A percentile compares a stretch with the other conserved stretches of the same genome.
Conservation (phyloP, 2,797 vertebrate genomes). For the Anomalospiza imberbis region DNA sequence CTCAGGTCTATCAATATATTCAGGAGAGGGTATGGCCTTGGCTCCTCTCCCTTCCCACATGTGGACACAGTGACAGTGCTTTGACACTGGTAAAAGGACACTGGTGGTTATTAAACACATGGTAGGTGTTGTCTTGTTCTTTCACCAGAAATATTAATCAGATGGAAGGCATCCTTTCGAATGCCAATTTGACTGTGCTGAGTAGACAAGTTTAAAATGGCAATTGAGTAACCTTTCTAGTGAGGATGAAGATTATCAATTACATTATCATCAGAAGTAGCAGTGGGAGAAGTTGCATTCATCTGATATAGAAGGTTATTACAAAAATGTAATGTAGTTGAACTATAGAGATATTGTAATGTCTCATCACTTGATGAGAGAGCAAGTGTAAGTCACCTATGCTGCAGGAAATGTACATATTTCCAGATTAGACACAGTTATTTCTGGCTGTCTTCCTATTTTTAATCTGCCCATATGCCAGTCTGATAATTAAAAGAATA, state of each 20-base stretch:
- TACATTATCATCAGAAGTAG: background rate
- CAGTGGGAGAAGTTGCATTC: background rate
- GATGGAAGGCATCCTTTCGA: background rate
- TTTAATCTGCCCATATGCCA: conserved; percentile 30
- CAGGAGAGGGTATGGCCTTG: background rate
- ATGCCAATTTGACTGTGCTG: background rate
- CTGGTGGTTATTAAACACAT: background rate
- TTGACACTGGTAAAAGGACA: background rate
- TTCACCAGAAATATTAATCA: background rate
- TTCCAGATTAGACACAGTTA: background rate
- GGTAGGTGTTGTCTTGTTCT: background rate
- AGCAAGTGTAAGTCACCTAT: background rate
- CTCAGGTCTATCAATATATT: background rate
- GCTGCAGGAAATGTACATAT: background rate
- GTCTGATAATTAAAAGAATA: conserved; percentile 36
- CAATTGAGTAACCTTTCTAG: background rate
- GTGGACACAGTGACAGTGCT: background rate
- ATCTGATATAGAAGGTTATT: background rate
- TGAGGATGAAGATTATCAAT: background rate
- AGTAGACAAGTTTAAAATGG: background rate
- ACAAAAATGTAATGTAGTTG: background rate
- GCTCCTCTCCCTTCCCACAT: background rate
- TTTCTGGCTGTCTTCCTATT: conserved; percentile 37
- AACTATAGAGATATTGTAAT: background rate
- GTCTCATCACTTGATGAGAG: background rate